A percentile compares a stretch with the other conserved stretches of the same genome.
phyloP scores from a whole-genome alignment of 92 coral and sea anemone genomes.

The Chrysogorgia sp. region DNA sequence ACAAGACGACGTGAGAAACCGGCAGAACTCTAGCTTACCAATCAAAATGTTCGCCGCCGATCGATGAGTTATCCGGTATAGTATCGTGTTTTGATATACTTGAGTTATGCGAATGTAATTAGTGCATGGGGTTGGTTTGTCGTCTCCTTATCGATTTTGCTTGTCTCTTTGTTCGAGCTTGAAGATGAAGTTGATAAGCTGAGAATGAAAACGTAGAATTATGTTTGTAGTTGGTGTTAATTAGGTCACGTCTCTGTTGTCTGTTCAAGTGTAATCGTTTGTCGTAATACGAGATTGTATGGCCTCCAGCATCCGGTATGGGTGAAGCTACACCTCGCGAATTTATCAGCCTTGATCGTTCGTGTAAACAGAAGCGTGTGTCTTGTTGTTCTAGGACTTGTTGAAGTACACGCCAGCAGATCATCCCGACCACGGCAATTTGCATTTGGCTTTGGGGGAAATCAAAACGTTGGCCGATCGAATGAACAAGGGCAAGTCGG shows the following conservation, averaged over 20 bases:
- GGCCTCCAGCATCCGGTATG: background rate
- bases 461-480: conserved; percentile 95
- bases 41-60: too few relatives aligned
- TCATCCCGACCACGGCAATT: conserved; percentile 95
- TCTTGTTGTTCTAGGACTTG: conserved; percentile 74
- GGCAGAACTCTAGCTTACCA: too few relatives aligned
- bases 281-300: background rate
- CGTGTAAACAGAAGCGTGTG: background rate
- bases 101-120: too few relatives aligned
- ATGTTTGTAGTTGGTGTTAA: background rate
- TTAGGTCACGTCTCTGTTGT: background rate
- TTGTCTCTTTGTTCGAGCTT: too few relatives aligned
- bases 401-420: conserved; percentile 91
- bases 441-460: conserved; percentile 88
- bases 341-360: too few relatives aligned
- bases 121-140: too few relatives aligned
- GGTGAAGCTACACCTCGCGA: background rate
- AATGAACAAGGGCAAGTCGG: conserved; percentile 95
- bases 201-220: too few relatives aligned
- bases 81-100: too few relatives aligned
- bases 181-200: too few relatives aligned
- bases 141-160: too few relatives aligned
- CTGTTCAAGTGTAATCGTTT: conserved; percentile 1
- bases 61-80: too few relatives aligned
- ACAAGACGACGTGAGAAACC: too few relatives aligned